Evolutionary conservation across 2,888 invertebrate genomes (phyloP), one percentile per base, ranked within the genome.

Genomic region (Zhengitettix transpicula): DNA sequence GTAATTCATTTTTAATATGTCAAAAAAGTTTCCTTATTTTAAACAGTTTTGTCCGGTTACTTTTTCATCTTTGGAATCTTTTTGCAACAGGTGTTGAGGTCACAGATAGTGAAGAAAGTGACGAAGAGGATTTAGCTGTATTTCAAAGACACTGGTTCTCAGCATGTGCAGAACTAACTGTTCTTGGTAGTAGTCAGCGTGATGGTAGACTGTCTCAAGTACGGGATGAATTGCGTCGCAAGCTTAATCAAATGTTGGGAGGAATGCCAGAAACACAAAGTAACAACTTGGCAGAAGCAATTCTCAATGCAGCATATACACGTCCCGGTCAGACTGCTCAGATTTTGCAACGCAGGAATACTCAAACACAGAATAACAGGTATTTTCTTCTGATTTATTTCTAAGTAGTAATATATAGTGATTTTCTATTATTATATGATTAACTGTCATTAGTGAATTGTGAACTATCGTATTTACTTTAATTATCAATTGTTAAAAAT

Each of bases 101-200:
- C 62, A 74, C 73, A 9, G 74, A 75, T 61, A 74, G 74, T 51
- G 75, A 75, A 41, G 73, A 72, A 1, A 75, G 74, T 60, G 72
- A 72, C 51, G 73, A 74, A 60, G 69, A 72, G 58, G 64, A 64
- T 40, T 40, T 40, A 17, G 58, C 57, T 12, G 51, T 63, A 11
- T 63, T 58, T 66, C 75, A 75, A 62, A 70, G 70, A 52, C 73
- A 75, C 60, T 75, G 75, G 75, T 75, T 74, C 62, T 65, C 69
- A 10, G 70, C 70, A 1, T 63, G 64, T 60, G 63, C 58, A 47
- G 73, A 72, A 17, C 62, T 67, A 41, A 68, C 63, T 52, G 65
- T 69, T 14, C 65, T 69, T 68, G 10, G 69, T 40, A 41, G 57
- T 10, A 51, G 62, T 15, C 61, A 63, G 58, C 68, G 74, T 42